Evolutionary conservation across 2,888 invertebrate genomes (phyloP).

Genomic region (Acrobasis repandana): DNA sequence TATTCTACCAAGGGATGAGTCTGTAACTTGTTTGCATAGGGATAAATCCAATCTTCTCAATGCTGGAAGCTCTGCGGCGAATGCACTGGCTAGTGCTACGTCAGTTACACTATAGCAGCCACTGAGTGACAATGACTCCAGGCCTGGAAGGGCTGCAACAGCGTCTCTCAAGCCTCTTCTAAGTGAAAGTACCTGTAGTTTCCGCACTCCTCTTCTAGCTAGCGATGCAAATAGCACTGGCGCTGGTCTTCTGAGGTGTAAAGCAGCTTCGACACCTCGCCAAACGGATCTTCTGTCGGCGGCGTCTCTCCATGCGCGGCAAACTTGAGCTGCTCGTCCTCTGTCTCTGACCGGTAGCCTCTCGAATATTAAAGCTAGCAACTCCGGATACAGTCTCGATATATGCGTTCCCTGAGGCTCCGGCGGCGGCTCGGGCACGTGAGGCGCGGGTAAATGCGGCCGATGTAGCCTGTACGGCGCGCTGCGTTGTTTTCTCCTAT

Average conservation of each 20-base stretch:
- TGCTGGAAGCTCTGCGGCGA: conserved; percentile 89
- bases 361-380: conserved; percentile 95
- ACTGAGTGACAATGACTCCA: conserved; percentile 94
- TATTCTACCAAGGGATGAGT: conserved; percentile 92
- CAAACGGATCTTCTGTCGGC: conserved; percentile 96
- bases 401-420: conserved; percentile 87
- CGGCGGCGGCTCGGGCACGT: conserved; percentile 73
- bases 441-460: conserved; percentile 81
- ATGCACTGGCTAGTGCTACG: conserved; percentile 91
- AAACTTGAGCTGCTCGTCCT: conserved; percentile 95
- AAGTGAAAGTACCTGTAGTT: conserved; percentile 94
- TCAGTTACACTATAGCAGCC: conserved; percentile 98
- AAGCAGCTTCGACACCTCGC: conserved; percentile 95
- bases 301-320: conserved; percentile 94
- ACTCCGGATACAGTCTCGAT: conserved; percentile 94
- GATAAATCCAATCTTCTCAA: conserved; percentile 93
- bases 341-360: conserved; percentile 94
- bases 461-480: conserved; percentile 87
- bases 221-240: conserved; percentile 93
- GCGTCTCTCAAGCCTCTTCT: conserved; percentile 92
- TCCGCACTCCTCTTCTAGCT: conserved; percentile 93
- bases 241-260: conserved; percentile 92
- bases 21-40: conserved; percentile 97
- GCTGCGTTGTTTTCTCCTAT: conserved; percentile 80
- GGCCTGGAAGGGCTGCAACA: conserved; percentile 91